Percentiles rank a stretch among this genome's conserved stretches.
Evolutionary conservation across 2,113 vertebrate species (phyloP).

Genomic region (Apus apus): DNA sequence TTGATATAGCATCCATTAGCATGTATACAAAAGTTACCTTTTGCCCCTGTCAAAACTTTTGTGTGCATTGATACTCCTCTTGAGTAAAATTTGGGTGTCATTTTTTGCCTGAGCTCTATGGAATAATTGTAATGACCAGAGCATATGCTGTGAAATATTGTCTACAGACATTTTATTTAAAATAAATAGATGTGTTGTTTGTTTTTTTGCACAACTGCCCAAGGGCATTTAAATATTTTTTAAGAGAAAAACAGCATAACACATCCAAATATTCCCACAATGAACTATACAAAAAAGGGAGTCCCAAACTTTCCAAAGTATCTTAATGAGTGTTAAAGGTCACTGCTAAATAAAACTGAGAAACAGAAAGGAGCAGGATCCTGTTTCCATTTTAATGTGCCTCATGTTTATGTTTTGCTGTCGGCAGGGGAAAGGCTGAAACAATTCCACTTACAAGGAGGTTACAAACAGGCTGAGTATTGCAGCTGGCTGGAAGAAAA

Average conservation of each 20-base stretch:
- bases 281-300: constrained; percentile 61
- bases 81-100: background rate
- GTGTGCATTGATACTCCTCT: background rate
- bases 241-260: constrained; percentile 63
- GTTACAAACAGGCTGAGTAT: constrained; percentile 64
- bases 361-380: constrained; percentile 79
- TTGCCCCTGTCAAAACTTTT: background rate
- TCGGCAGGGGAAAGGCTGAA: constrained; percentile 75
- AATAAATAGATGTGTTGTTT: background rate
- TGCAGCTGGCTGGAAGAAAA: constrained; percentile 75
- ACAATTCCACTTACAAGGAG: constrained; percentile 78
- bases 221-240: constrained; percentile 63
- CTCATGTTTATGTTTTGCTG: constrained; percentile 79
- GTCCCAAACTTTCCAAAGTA: constrained; percentile 73
- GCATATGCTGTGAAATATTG: background rate
- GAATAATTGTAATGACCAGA: background rate
- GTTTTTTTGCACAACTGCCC: constrained; percentile 30
- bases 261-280: constrained; percentile 76
- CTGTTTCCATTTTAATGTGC: constrained; percentile 84
- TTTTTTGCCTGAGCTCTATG: background rate
- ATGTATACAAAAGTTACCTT: background rate
- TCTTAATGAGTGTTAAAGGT: constrained; percentile 83
- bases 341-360: constrained; percentile 80
- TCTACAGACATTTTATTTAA: background rate
- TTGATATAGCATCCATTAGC: background rate